Conservation (phyloP, 2,797 vertebrate genomes). For the Eidolon dupreanum region DNA sequence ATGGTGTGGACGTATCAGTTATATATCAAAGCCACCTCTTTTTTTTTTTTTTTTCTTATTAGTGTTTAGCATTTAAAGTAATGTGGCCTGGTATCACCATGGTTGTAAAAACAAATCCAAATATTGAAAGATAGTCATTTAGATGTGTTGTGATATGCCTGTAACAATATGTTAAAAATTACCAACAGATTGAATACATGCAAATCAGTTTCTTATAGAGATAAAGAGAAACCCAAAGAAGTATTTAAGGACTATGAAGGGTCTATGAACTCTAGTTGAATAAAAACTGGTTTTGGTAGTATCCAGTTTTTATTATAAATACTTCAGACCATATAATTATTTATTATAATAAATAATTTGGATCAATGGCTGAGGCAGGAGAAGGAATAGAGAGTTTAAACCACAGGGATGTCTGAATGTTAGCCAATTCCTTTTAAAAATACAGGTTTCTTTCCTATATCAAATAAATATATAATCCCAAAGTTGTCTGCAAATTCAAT, state of each 20-base stretch:
- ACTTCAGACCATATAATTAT: background rate
- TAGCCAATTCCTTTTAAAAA: slow-evolving; percentile 8
- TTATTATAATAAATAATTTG: slow-evolving; percentile 30
- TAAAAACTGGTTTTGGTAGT: background rate
- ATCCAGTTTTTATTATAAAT: background rate
- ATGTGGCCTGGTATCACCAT: background rate
- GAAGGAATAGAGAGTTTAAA: background rate
- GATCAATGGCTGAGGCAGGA: background rate
- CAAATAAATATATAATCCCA: background rate
- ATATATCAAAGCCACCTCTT: background rate
- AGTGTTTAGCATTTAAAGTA: background rate
- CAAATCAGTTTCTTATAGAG: background rate
- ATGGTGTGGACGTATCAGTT: too few relatives aligned
- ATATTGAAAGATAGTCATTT: background rate
- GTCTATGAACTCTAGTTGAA: background rate
- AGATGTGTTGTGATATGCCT: background rate
- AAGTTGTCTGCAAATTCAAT: background rate
- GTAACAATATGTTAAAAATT: slow-evolving; percentile 5
- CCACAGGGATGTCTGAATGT: background rate
- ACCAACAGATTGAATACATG: background rate
- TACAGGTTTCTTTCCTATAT: background rate
- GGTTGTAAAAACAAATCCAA: background rate
- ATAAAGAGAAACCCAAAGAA: background rate
- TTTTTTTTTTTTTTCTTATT: background rate
- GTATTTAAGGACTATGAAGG: background rate